phyloP scores from a whole-genome alignment of 2,888 invertebrate genomes.

The Eristalis pertinax region DNA sequence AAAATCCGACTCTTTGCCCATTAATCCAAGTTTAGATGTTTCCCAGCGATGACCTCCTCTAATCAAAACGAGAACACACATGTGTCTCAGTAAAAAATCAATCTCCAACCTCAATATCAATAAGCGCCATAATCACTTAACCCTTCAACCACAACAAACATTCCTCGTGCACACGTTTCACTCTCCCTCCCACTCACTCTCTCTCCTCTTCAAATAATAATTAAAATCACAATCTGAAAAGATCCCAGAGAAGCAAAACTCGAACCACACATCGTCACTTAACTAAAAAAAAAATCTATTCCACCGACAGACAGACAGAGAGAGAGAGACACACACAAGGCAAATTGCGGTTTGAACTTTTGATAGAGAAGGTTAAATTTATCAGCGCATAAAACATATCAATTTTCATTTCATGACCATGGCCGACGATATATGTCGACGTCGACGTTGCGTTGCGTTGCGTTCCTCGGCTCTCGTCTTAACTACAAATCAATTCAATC shows the following conservation, averaged over 20 bases:
- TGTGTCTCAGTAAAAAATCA: not conserved
- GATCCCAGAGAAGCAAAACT: too few species aligned
- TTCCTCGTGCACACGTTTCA: too few species aligned
- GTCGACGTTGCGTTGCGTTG: not conserved
- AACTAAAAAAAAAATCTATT: not conserved
- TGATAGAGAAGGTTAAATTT: conserved; percentile 17
- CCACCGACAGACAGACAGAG: too few species aligned
- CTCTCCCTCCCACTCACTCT: not conserved
- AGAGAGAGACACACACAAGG: not conserved
- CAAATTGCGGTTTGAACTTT: conserved; percentile 21
- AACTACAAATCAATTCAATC: not conserved
- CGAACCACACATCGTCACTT: too few species aligned
- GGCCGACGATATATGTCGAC: not conserved
- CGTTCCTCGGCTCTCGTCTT: not conserved
- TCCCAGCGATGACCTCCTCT: too few species aligned
- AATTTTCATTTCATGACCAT: not conserved
- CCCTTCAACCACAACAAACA: not conserved
- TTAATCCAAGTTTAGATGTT: too few species aligned
- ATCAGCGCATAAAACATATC: conserved; percentile 10
- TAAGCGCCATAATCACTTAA: not conserved
- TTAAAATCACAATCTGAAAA: not conserved
- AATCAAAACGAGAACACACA: not conserved
- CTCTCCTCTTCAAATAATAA: not conserved
- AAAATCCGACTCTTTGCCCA: too few species aligned
- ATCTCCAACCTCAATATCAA: not conserved